Conservation (phyloP, 1,140 invertebrate species). For the Tigriopus japonicus region DNA sequence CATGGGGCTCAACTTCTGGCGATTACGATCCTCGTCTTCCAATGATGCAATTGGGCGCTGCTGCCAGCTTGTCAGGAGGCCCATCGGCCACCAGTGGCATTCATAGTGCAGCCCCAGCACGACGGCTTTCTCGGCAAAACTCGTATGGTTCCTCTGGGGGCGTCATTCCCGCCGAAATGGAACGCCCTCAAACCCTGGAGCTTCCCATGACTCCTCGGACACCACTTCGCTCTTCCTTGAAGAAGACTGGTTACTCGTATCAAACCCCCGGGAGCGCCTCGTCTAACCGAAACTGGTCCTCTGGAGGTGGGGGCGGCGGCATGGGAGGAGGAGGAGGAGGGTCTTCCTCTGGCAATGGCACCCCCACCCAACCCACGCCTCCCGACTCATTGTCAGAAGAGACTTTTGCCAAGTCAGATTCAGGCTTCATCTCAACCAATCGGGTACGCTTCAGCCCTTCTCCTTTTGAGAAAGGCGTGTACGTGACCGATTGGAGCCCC, state of each 20-base stretch:
- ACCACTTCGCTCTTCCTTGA: slow-evolving; percentile 15
- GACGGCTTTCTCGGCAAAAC: slow-evolving; percentile 15
- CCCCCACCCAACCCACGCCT: slow-evolving; percentile 61
- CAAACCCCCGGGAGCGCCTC: slow-evolving; percentile 11
- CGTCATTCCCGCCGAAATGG: slow-evolving; percentile 23
- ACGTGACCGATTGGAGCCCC: slow-evolving; percentile 5
- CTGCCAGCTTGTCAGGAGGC: not conserved
- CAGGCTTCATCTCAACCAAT: slow-evolving; percentile 39
- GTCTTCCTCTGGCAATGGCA: too few species aligned
- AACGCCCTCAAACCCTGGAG: slow-evolving; percentile 50
- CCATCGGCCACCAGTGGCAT: not conserved
- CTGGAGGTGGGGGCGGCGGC: slow-evolving; percentile 35
- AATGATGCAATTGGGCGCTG: not conserved
- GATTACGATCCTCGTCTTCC: not conserved
- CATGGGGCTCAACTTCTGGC: not conserved
- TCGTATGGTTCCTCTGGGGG: slow-evolving; percentile 11
- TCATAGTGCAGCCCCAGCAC: slow-evolving; percentile 15
- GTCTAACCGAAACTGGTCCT: slow-evolving; percentile 23
- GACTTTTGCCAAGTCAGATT: slow-evolving; percentile 48
- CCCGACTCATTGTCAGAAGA: slow-evolving; percentile 54
- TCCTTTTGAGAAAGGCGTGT: slow-evolving; percentile 2
- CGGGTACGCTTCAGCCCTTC: slow-evolving; percentile 61
- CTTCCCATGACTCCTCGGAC: slow-evolving; percentile 19
- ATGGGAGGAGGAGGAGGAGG: too few species aligned
- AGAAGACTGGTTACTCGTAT: slow-evolving; percentile 16